These are phyloP conservation scores for Ceuthmochares aereus DNA, from an alignment of 2,113 vertebrate species.

Conservation along the genomic window DNA sequence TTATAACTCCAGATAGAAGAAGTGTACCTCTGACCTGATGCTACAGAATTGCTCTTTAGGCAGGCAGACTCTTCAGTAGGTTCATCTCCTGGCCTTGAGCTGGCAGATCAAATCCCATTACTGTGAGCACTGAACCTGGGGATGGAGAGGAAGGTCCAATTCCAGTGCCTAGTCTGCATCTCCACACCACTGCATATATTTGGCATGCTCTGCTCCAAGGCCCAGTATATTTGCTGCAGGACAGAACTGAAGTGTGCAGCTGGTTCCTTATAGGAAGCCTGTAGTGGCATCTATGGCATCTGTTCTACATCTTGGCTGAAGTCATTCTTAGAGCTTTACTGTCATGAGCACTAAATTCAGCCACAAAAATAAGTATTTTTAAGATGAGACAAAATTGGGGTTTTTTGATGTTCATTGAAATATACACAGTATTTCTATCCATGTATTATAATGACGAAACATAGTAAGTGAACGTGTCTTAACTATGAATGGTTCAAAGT, in stretches of 20 bases:
- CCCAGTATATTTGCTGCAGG: slow-evolving; percentile 8
- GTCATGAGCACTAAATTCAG: slow-evolving; percentile 74
- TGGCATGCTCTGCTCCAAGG: slow-evolving; percentile 38
- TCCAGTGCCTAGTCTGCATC: slow-evolving; percentile 48
- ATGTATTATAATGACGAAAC: slow-evolving; percentile 81
- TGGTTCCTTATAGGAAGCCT: slow-evolving; percentile 54
- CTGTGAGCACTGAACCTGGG: not conserved
- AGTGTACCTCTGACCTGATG: slow-evolving; percentile 52
- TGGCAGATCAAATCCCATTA: slow-evolving; percentile 36
- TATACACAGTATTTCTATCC: slow-evolving; percentile 80
- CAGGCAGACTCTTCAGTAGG: slow-evolving; percentile 19
- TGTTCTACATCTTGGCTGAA: slow-evolving; percentile 54
- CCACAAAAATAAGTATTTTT: slow-evolving; percentile 78
- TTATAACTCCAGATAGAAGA: slow-evolving; percentile 55
- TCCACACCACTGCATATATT: slow-evolving; percentile 21
- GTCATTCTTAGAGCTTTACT: slow-evolving; percentile 60
- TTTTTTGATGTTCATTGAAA: slow-evolving; percentile 77
- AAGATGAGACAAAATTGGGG: slow-evolving; percentile 57
- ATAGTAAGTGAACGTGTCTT: slow-evolving; percentile 83
- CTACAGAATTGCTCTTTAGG: slow-evolving; percentile 22
- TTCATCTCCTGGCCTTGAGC: slow-evolving; percentile 39
- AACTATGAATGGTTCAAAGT: slow-evolving; percentile 80
- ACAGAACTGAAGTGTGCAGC: slow-evolving; percentile 9
- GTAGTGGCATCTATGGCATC: slow-evolving; percentile 44
- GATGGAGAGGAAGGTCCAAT: slow-evolving; percentile 39